These are phyloP conservation scores for Burhinus bistriatus DNA, from an alignment of 2,113 vertebrate species.

Conservation along the genomic window DNA sequence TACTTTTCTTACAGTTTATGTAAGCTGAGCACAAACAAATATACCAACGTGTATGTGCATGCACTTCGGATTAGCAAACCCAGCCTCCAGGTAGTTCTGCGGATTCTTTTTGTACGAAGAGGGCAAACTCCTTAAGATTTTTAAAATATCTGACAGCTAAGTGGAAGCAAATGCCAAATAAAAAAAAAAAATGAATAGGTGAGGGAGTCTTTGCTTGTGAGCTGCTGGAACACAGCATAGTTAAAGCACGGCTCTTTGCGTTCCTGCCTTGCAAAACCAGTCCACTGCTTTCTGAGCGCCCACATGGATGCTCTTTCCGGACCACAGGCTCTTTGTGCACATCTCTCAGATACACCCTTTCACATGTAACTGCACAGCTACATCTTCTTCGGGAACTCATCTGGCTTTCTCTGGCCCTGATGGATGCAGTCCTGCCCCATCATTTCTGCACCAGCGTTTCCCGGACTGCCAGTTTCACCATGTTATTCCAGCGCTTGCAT, in stretches of 20 bases:
- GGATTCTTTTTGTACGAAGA: neutral
- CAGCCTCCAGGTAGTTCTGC: neutral
- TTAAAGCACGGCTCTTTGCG: neutral
- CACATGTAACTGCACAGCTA: neutral
- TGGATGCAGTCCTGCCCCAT: neutral
- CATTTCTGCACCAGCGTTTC: neutral
- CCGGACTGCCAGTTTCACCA: neutral
- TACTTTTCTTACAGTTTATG: neutral
- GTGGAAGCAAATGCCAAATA: neutral
- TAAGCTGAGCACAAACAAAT: neutral
- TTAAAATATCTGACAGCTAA: slow-evolving; percentile 5
- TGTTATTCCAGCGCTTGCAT: neutral
- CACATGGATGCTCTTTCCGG: neutral
- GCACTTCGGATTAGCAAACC: neutral
- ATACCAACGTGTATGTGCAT: neutral
- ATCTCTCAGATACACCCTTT: neutral
- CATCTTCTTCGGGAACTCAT: neutral
- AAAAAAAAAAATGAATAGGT: neutral
- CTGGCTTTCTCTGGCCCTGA: neutral
- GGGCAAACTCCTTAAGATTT: neutral
- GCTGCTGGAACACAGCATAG: neutral
- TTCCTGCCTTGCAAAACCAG: neutral
- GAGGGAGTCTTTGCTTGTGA: neutral
- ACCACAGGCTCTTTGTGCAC: neutral
- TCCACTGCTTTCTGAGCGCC: neutral